Evolutionary conservation across 2,888 invertebrate genomes (phyloP), one percentile per base, ranked within the genome.

Genomic region (Pediacus dermestoides): DNA sequence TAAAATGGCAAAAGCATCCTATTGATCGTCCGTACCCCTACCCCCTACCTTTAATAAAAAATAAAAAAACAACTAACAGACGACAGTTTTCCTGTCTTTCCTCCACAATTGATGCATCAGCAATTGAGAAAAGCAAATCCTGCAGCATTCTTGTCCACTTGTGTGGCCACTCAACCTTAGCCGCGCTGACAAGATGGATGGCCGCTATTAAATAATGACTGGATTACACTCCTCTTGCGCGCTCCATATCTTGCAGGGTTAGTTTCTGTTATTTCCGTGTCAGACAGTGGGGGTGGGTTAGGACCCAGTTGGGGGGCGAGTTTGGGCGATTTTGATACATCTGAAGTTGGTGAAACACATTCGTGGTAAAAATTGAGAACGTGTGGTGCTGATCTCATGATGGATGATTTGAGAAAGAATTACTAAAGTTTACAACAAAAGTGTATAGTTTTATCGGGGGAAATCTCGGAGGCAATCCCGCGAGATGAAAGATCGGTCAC

Each of bases 361-460:
- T 48, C 52, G 49, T 35, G 46, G 54, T 44, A 52, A 56, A 23
- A 61, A 60, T 61, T 58, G 58, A 50, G 57, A 62, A 60, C 65
- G 64, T 63, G 63, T 64, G 62, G 47, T 53, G 60, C 57, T 60
- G 66, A 66, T 67, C 63, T 61, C 61, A 61, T 68, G 68, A 68
- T 68, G 65, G 67, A 69, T 69, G 68, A 67, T 67, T 67, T 66
- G 61, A 62, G 65, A 64, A 67, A 64, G 67, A 68, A 68, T 68
- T 68, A 68, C 67, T 55, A 63, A 68, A 66, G 64, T 68, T 68
- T 67, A 66, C 66, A 66, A 67, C 68, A 69, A 70, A 71, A 71
- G 70, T 70, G 71, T 72, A 72, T 73, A 74, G 73, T 74, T 74
- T 73, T 73, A 72, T 71, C 74, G 72, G 68, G 74, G 74, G 74